Evolutionary conservation across 1,140 invertebrate species (phyloP), one percentile per base, ranked within the genome.

Genomic region (Chymomyza costata): DNA sequence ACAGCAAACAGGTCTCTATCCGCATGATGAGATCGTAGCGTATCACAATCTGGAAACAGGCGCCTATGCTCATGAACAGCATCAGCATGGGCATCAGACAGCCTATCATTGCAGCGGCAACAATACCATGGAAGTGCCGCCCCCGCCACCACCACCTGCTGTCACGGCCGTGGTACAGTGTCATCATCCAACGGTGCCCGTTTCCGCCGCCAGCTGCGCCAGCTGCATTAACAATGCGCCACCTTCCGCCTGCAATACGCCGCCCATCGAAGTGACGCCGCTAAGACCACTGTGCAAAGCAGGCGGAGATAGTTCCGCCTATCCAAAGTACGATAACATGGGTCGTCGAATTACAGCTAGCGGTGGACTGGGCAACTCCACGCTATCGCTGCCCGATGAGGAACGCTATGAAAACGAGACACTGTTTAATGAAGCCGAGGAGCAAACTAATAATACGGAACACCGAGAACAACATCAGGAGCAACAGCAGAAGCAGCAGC

Each of bases 281-380:
- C 41, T 84, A 55, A 38, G 74, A 34, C 70, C 82, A 1, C 45
- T 83, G n/a, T 58, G 54, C 31, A 60, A 61, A 31, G 56, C 38
- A 21, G 40, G 19, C 19, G 31, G 35, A 8, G 71, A 78, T 14
- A 78, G 67, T 14, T 66, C 66, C 19, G 78, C 63, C 2, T 81
- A 73, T 3, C 89, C 91, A 11, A 89, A 91, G 21, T 96, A 96
- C 84, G 95, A 96, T 84, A 95, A 95, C 80, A 93, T 96, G 91
- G 95, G 95, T 1, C 92, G 93, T 17, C 88, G 94, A 65, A 93
- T 95, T 7, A 96, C 94, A 3, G 94, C 93, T 1, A 93, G 93
- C 59, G 94, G 94, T 19, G 71, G 50, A 0, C 35, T 78, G 37
- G 60, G 70, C 25, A 91, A 90, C 68, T 95, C 94, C 7, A 93